phyloP scores from a whole-genome alignment of 2,113 vertebrate genomes.

The Dendropsophus ebraccatus region DNA sequence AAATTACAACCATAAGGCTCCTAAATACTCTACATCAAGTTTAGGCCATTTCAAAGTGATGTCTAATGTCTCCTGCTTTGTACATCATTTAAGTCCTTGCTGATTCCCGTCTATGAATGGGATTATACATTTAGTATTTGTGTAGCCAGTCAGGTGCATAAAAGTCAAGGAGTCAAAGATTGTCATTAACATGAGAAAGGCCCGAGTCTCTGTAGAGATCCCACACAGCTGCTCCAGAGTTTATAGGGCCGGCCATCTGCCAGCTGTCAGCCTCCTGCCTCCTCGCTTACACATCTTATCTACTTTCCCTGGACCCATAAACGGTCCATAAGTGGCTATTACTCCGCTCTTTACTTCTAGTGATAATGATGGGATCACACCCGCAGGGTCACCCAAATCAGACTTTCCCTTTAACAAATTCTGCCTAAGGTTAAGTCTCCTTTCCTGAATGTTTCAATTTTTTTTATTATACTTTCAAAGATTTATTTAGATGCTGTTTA shows the following conservation, averaged over 20 bases:
- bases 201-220: conserved; percentile 45
- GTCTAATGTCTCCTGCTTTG: not conserved
- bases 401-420: not conserved
- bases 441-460: not conserved
- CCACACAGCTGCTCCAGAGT: conserved; percentile 58
- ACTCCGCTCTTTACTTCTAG: not conserved
- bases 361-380: not conserved
- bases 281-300: not conserved
- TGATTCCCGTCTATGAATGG: conserved; percentile 11
- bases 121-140: conserved; percentile 38
- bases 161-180: conserved; percentile 57
- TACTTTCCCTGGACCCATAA: not conserved
- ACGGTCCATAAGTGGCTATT: not conserved
- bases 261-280: conserved; percentile 56
- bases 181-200: conserved; percentile 63
- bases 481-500: too few species aligned
- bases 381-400: not conserved
- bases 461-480: too few species aligned
- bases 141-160: conserved; percentile 26
- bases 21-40: not conserved
- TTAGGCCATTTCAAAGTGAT: not conserved
- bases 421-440: not conserved
- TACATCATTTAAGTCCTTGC: conserved; percentile 8
- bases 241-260: conserved; percentile 59
- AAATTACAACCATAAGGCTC: not conserved